These are phyloP conservation scores for Heteromyza rotundicornis DNA, from an alignment of 2,888 invertebrate species.

Conservation along the genomic window DNA sequence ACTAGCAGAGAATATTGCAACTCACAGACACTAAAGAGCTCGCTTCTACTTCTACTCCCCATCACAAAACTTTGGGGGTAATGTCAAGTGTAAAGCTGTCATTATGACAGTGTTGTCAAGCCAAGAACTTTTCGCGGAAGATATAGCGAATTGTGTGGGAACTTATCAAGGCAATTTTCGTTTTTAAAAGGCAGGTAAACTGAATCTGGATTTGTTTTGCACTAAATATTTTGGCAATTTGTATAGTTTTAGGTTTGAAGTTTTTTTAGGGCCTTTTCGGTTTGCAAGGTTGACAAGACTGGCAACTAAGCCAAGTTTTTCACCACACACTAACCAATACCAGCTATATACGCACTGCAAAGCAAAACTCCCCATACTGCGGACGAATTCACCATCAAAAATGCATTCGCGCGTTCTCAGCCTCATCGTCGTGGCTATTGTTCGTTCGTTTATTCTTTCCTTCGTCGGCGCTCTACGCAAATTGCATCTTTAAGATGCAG, in stretches of 20 bases:
- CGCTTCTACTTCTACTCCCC: not conserved
- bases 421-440: not conserved
- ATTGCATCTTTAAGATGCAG: constrained; percentile 31
- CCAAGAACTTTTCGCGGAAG: too few relatives aligned
- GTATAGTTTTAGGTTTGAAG: too few relatives aligned
- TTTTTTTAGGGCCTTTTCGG: too few relatives aligned
- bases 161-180: too few relatives aligned
- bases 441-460: not conserved
- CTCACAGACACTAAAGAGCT: constrained; percentile 13
- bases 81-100: constrained; percentile 38
- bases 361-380: constrained; percentile 20
- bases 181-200: too few relatives aligned
- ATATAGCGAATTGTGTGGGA: too few relatives aligned
- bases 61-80: constrained; percentile 14
- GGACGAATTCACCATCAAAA: constrained; percentile 1
- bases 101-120: constrained; percentile 21
- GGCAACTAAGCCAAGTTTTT: too few relatives aligned
- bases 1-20: not conserved
- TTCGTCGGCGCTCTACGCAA: constrained; percentile 17
- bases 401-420: constrained; percentile 16
- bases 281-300: too few relatives aligned
- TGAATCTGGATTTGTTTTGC: too few relatives aligned
- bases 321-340: constrained; percentile 18
- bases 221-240: too few relatives aligned
- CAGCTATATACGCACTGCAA: too few relatives aligned